Percentiles rank a stretch among this genome's conserved stretches.
Conservation (phyloP, 2,888 invertebrate species). For the Cheilosia soror region DNA sequence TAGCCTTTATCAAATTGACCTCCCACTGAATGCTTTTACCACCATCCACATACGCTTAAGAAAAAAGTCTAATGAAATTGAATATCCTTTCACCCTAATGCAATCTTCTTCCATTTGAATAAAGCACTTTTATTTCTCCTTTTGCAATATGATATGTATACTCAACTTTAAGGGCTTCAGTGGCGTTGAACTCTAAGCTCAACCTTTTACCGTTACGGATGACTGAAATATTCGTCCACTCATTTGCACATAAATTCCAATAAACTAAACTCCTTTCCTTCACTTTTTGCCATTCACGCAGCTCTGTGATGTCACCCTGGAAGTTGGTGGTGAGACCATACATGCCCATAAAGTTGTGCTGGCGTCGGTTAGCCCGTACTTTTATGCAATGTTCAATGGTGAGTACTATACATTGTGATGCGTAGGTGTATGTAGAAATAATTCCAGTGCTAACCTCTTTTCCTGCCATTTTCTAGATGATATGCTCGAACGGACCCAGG, state of each 20-base stretch:
- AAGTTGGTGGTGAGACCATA: constrained; percentile 87
- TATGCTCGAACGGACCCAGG: constrained; percentile 83
- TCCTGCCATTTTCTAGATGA: constrained; percentile 79
- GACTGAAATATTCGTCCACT: constrained; percentile 46
- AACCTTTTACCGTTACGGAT: constrained; percentile 41
- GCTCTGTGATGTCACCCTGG: constrained; percentile 86
- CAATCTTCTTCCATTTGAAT: constrained; percentile 15
- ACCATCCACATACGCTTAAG: too few species aligned
- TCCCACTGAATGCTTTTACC: too few species aligned
- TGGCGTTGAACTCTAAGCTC: constrained; percentile 60
- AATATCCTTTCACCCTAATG: constrained; percentile 32
- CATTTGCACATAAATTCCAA: constrained; percentile 25
- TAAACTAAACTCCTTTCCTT: constrained; percentile 50
- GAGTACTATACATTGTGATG: constrained; percentile 74
- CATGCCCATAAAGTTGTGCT: constrained; percentile 90
- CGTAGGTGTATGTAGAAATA: background rate
- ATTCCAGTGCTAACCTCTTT: constrained; percentile 18
- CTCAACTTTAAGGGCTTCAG: constrained; percentile 60
- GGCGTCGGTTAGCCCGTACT: constrained; percentile 90
- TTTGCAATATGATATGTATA: constrained; percentile 45
- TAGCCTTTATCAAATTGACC: too few species aligned
- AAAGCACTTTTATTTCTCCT: constrained; percentile 9
- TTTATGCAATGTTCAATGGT: constrained; percentile 87
- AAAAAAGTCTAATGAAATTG: constrained; percentile 29
- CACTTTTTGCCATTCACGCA: constrained; percentile 68